Conservation (phyloP, 2,888 invertebrate species). For the Chrysolina oricalcia region DNA sequence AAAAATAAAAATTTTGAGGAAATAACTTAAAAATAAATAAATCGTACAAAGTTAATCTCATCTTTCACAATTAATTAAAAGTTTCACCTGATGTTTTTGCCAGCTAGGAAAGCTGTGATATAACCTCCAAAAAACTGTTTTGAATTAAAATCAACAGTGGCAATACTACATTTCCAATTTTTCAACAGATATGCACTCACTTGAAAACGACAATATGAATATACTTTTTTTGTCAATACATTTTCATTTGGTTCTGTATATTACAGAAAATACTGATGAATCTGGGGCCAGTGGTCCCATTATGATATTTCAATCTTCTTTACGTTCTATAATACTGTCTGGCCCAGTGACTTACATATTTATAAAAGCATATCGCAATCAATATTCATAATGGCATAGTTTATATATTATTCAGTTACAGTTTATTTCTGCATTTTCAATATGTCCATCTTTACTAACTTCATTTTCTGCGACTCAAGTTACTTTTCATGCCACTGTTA, state of each 20-base stretch:
- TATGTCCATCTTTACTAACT: too few relatives aligned
- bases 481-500: too few relatives aligned
- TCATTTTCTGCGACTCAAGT: too few relatives aligned
- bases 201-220: background rate
- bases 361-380: background rate
- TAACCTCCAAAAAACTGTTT: background rate
- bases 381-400: background rate
- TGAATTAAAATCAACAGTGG: background rate
- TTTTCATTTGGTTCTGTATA: conserved; percentile 2
- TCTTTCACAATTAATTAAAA: background rate
- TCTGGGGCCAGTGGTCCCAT: conserved; percentile 23
- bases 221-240: background rate
- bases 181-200: background rate
- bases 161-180: too few relatives aligned
- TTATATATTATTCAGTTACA: too few relatives aligned
- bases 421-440: too few relatives aligned
- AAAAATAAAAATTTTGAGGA: background rate
- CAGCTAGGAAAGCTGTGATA: background rate
- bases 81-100: background rate
- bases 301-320: conserved; percentile 13
- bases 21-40: background rate
- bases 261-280: conserved; percentile 16
- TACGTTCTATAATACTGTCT: conserved; percentile 18
- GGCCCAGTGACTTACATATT: conserved; percentile 5
- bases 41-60: conserved; percentile 4